Conservation (phyloP, 2,797 vertebrate species). For the Clarias fuscus region DNA sequence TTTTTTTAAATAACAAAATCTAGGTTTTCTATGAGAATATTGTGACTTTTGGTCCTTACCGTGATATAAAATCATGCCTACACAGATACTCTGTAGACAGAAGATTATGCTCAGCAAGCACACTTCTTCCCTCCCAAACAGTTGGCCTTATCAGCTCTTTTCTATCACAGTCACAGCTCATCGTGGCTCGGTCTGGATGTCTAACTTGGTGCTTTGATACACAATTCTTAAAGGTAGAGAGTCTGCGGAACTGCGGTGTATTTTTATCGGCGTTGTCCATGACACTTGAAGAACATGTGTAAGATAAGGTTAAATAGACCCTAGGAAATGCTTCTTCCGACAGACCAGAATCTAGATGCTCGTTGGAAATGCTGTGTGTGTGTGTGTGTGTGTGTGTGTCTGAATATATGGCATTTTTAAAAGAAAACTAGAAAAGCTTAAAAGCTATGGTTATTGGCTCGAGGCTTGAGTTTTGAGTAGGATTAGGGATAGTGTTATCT, state of each 20-base stretch:
- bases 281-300: constrained; percentile 1
- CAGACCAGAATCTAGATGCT: background rate
- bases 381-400: background rate
- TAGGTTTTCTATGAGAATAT: background rate
- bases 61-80: background rate
- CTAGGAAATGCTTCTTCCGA: background rate
- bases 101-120: constrained; percentile 21
- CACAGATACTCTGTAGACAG: background rate
- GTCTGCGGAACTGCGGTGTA: background rate
- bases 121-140: background rate
- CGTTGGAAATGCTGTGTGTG: background rate
- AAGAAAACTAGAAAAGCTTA: background rate
- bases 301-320: background rate
- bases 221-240: background rate
- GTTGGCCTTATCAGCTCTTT: constrained; percentile 30
- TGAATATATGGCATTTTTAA: background rate
- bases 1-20: background rate
- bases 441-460: background rate
- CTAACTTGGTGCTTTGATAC: constrained; percentile 18
- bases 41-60: background rate
- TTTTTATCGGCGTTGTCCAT: background rate
- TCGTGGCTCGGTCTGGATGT: constrained; percentile 16
- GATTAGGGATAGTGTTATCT: background rate
- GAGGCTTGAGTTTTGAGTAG: background rate
- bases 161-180: constrained; percentile 4